Evolutionary conservation across 35 echinoderm and acorn worm species (phyloP), one percentile per base, ranked within the genome.

Genomic region (Patiria miniata): DNA sequence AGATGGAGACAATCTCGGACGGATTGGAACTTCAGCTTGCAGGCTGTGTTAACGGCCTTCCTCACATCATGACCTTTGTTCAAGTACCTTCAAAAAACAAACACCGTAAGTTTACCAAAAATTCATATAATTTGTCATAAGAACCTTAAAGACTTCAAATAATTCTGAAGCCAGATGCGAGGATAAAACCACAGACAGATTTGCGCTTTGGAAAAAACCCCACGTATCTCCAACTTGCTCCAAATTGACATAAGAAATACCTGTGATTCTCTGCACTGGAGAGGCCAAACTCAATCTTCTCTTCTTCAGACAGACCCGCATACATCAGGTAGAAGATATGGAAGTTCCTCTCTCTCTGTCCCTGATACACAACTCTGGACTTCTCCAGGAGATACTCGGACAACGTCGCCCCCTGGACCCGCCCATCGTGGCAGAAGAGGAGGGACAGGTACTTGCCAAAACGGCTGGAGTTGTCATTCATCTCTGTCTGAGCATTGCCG

Each of bases 401-500:
- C 38, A 98, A 57, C 1, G 69, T 68, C 88, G 91, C 95, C 86
- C 95, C 95, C 30, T 90, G 81, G 0, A 97, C 95, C 26, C 65
- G 79, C 0, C 95, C 95, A 65, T 87, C 89, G 7, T 79, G 29
- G 12, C 68, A 88, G 52, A 97, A 89, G 22, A 91, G 57, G 1
- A 97, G 51, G 73, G 93, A 88, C 19, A 97, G 26, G 80, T 90
- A 97, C 82, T 97, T 97, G 26, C 95, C 95, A 86, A 97, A 97
- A 28, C 95, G 84, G 53, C 95, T 97, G 16, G 95, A 97, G 82
- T 97, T 97, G 78, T 97, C 86, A 39, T 97, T 97, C 95, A 97
- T 97, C 2, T 80, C 81, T 19, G 95, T 97, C 57, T 94, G 91
- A 81, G 91, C 95, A 91, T 97, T 97, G 5, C 95, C 95, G 88